These are phyloP conservation scores for Protodeltote pygarga DNA, from an alignment of 2,888 invertebrate genomes.

Conservation along the genomic window DNA sequence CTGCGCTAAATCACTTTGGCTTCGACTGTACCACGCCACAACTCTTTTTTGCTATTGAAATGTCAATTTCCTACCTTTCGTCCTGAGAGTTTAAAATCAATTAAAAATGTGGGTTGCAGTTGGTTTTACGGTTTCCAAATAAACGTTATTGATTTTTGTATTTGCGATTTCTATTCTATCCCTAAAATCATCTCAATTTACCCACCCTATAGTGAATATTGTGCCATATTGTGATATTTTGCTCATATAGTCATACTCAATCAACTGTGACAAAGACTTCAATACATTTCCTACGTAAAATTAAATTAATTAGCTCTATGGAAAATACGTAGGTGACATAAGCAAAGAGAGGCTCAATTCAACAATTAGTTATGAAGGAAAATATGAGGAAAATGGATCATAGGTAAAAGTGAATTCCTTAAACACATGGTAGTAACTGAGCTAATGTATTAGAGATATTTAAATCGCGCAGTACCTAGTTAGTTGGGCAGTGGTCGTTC, in stretches of 20 bases:
- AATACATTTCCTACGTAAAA: slow-evolving; percentile 1
- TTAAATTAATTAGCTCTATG: slow-evolving; percentile 1
- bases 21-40: slow-evolving; percentile 58
- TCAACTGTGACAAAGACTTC: too few relatives aligned
- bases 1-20: slow-evolving; percentile 80
- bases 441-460: slow-evolving; percentile 8
- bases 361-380: too few relatives aligned
- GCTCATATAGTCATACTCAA: too few relatives aligned
- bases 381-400: slow-evolving; percentile 2
- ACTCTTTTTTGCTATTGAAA: slow-evolving; percentile 83
- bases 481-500: slow-evolving; percentile 20
- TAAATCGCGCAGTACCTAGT: too few relatives aligned
- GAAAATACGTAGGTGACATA: too few relatives aligned
- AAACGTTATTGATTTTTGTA: slow-evolving; percentile 5
- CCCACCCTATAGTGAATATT: not conserved
- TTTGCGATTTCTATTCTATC: slow-evolving; percentile 5
- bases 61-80: slow-evolving; percentile 71
- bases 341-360: too few relatives aligned
- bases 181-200: not conserved
- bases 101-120: slow-evolving; percentile 59
- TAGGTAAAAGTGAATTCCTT: slow-evolving; percentile 9
- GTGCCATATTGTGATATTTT: too few relatives aligned
- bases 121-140: slow-evolving; percentile 32
- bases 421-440: not conserved
- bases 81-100: slow-evolving; percentile 62